These are phyloP conservation scores for Hipparchia semele DNA, from an alignment of 2,888 invertebrate genomes.

Conservation along the genomic window DNA sequence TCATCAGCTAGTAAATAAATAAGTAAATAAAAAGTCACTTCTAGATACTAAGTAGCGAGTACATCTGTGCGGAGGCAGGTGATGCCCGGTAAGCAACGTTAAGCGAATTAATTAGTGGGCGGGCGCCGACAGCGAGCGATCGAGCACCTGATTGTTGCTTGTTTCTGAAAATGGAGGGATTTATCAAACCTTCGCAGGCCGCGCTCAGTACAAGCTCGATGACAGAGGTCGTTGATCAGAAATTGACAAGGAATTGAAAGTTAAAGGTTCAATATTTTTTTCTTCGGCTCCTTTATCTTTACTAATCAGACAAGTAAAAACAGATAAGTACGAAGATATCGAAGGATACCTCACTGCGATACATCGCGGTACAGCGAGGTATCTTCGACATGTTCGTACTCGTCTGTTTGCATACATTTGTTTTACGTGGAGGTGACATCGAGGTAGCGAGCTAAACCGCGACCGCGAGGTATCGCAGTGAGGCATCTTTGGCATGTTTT, in stretches of 20 bases:
- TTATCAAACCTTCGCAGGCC: slow-evolving; percentile 14
- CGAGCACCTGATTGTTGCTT: slow-evolving; percentile 35
- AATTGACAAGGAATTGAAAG: background rate
- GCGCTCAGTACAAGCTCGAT: background rate
- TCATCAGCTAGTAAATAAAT: no score
- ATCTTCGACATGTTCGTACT: no score
- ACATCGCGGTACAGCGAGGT: no score
- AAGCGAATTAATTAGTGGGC: slow-evolving; percentile 74
- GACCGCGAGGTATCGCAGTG: no score
- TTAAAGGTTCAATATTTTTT: background rate
- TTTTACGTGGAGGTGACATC: no score
- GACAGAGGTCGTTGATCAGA: background rate
- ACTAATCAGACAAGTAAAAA: no score
- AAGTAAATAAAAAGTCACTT: background rate
- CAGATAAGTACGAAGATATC: no score
- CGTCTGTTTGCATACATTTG: no score
- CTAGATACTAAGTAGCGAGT: background rate
- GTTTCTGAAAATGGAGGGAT: slow-evolving; percentile 28
- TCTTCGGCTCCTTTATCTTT: background rate
- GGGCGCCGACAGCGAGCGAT: slow-evolving; percentile 31
- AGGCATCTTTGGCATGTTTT: no score
- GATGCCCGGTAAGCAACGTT: slow-evolving; percentile 64
- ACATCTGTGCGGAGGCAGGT: slow-evolving; percentile 52
- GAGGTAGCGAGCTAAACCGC: no score
- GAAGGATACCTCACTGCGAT: no score